These are phyloP conservation scores for Barnardius zonarius DNA, from an alignment of 2,113 vertebrate genomes.

Conservation along the genomic window DNA sequence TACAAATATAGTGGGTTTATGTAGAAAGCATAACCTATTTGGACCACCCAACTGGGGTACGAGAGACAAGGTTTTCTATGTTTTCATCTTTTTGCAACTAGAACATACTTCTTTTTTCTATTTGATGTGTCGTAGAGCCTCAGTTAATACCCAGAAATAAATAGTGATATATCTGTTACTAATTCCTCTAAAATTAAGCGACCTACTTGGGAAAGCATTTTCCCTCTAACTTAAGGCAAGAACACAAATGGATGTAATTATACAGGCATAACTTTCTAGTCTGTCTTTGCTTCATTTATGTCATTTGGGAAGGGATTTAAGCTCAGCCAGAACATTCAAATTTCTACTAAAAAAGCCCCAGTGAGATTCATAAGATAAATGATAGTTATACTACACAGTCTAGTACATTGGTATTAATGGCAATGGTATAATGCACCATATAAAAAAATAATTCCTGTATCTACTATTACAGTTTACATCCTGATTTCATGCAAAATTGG, in stretches of 20 bases:
- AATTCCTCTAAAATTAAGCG: constrained; percentile 36
- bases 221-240: constrained; percentile 1
- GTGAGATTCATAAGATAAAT: neutral
- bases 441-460: neutral
- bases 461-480: neutral
- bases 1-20: neutral
- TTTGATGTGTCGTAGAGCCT: neutral
- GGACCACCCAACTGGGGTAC: neutral
- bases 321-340: neutral
- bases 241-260: constrained; percentile 8
- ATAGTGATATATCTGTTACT: neutral
- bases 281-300: neutral
- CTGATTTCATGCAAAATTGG: constrained; percentile 25
- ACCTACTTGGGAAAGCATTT: constrained; percentile 10
- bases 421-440: neutral
- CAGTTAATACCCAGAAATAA: neutral
- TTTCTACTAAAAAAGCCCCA: neutral
- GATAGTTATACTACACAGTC: neutral
- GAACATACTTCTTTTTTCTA: neutral
- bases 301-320: neutral
- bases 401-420: neutral
- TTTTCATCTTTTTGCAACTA: neutral
- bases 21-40: neutral
- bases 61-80: neutral
- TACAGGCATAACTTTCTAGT: neutral